Conservation (phyloP, 2,797 vertebrate species). For the Natrix natrix region DNA sequence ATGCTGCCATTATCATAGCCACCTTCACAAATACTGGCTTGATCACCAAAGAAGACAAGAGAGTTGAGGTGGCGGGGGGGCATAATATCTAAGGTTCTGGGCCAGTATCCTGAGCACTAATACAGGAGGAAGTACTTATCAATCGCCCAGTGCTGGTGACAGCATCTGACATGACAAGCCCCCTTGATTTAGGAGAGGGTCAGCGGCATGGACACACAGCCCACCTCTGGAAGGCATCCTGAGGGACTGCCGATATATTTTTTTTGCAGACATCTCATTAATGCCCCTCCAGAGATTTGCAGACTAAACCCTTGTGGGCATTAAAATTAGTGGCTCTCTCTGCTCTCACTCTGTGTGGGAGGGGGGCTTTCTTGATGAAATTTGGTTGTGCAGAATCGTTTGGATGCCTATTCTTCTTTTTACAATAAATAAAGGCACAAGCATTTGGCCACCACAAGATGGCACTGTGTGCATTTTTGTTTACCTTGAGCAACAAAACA, state of each 20-base stretch:
- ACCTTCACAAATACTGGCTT: too few relatives aligned
- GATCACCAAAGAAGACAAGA: too few relatives aligned
- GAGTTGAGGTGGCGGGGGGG: too few relatives aligned
- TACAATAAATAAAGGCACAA: background rate
- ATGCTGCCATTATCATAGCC: too few relatives aligned
- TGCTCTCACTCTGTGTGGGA: background rate
- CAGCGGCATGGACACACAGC: background rate
- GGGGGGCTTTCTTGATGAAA: background rate
- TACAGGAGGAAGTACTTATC: background rate
- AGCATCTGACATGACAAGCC: too few relatives aligned
- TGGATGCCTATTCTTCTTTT: background rate
- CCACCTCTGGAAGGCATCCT: background rate
- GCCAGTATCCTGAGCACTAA: background rate
- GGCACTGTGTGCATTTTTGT: constrained; percentile 30
- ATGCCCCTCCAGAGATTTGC: background rate
- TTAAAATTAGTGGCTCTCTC: background rate
- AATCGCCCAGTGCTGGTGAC: background rate
- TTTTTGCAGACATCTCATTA: background rate
- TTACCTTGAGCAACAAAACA: background rate
- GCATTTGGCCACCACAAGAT: constrained; percentile 51
- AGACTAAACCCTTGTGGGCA: background rate
- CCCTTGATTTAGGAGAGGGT: constrained; percentile 16
- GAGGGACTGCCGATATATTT: background rate
- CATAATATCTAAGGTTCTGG: background rate
- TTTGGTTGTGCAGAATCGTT: background rate